Evolutionary conservation across 2,888 invertebrate species (phyloP).

Genomic region (Eudasyphora cyanicolor): DNA sequence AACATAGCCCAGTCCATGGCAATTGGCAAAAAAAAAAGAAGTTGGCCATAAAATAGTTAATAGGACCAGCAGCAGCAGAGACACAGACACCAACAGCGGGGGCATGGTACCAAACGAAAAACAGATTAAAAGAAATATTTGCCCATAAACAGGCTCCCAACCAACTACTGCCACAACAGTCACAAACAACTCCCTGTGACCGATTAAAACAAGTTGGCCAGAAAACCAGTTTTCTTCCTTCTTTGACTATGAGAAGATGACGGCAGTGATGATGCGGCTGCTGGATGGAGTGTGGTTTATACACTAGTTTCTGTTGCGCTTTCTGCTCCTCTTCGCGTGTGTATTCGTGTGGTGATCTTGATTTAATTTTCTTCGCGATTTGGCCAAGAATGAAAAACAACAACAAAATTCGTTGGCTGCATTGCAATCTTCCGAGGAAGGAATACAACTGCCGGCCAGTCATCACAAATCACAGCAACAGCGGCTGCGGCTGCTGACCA

Average conservation of each 20-base stretch:
- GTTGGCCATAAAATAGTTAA: constrained; percentile 29
- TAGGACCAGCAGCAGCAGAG: constrained; percentile 20
- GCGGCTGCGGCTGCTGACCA: background rate
- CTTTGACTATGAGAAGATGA: background rate
- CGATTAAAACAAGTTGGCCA: constrained; percentile 32
- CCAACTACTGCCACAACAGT: background rate
- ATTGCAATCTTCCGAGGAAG: background rate
- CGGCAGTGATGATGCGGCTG: background rate
- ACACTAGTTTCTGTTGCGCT: background rate
- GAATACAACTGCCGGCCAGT: background rate
- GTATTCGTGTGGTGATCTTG: background rate
- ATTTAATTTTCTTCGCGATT: background rate
- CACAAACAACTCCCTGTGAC: constrained; percentile 6
- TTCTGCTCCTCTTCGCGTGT: background rate
- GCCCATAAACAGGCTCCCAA: constrained; percentile 31
- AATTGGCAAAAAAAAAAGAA: background rate
- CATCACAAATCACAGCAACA: background rate
- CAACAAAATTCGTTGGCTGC: background rate
- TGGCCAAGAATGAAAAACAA: background rate
- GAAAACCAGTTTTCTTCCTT: constrained; percentile 29
- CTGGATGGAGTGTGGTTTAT: background rate
- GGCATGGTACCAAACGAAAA: background rate
- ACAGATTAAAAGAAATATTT: constrained; percentile 36
- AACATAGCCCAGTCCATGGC: constrained; percentile 25
- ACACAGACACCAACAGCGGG: background rate